Evolutionary conservation across 2,797 vertebrate genomes (phyloP).

Genomic region (Gorsachius magnificus): DNA sequence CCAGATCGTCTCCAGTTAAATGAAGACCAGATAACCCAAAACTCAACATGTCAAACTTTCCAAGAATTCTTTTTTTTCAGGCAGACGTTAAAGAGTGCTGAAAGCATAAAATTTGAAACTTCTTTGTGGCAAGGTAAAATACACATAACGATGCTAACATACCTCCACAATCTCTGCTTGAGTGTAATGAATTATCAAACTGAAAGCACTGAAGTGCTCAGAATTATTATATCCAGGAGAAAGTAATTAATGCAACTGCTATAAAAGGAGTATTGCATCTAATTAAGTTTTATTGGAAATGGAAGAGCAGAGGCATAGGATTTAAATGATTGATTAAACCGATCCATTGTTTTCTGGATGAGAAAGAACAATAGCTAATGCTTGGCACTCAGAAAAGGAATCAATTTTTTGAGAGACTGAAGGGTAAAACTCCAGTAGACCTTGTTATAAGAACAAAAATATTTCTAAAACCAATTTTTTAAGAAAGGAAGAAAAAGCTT

Average conservation of each 20-base stretch:
- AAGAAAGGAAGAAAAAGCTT: not conserved
- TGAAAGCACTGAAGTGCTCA: not conserved
- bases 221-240: not conserved
- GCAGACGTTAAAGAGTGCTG: not conserved
- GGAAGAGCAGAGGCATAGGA: not conserved
- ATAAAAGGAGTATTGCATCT: not conserved
- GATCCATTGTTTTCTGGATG: not conserved
- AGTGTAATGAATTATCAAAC: not conserved
- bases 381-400: not conserved
- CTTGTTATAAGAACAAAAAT: not conserved
- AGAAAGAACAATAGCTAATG: not conserved
- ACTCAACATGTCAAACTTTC: not conserved
- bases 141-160: not conserved
- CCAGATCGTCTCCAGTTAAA: not conserved
- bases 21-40: not conserved
- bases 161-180: not conserved
- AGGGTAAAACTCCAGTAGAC: not conserved
- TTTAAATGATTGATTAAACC: not conserved
- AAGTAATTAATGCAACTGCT: conserved; percentile 30
- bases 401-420: not conserved
- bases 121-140: not conserved
- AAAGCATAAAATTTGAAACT: not conserved
- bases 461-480: not conserved
- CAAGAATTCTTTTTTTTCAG: not conserved
- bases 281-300: conserved; percentile 28